These are phyloP conservation scores for Oxystoma pomonae DNA, from an alignment of 2,888 invertebrate species.

Conservation along the genomic window DNA sequence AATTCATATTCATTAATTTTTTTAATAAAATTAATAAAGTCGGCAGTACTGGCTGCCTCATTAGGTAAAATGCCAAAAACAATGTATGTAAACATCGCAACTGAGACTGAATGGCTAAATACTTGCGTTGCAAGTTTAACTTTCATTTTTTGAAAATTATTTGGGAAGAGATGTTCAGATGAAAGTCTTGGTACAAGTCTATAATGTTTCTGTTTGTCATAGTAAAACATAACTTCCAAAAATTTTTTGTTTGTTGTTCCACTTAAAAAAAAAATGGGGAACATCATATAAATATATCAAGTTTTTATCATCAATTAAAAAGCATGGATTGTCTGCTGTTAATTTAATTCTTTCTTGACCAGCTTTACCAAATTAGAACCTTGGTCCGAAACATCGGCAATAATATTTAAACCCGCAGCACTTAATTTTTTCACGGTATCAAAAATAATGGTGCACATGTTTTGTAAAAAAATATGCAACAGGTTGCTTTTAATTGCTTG, in stretches of 20 bases:
- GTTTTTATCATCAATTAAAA: constrained; percentile 9
- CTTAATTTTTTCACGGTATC: constrained; percentile 15
- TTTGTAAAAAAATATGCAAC: constrained; percentile 23
- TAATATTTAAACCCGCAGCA: constrained; percentile 18
- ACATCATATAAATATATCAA: constrained; percentile 19
- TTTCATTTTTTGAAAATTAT: constrained; percentile 9
- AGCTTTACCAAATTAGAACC: constrained; percentile 23
- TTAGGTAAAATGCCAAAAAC: constrained; percentile 11
- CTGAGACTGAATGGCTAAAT: constrained; percentile 14
- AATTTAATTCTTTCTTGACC: constrained; percentile 11
- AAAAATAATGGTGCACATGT: constrained; percentile 19
- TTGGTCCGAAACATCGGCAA: constrained; percentile 21
- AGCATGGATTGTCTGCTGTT: constrained; percentile 8
- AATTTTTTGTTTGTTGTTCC: constrained; percentile 13
- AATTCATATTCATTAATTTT: constrained; percentile 16
- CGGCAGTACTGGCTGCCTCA: constrained; percentile 10
- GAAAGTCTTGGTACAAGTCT: constrained; percentile 8
- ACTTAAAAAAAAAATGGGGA: constrained; percentile 13
- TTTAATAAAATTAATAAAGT: constrained; percentile 15
- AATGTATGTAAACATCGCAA: constrained; percentile 15
- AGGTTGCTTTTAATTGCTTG: constrained; percentile 14
- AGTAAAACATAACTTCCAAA: constrained; percentile 16
- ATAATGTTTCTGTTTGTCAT: constrained; percentile 11
- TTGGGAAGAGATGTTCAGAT: not conserved
- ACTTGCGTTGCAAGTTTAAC: constrained; percentile 14